Conservation (phyloP, 2,113 vertebrate species). For the Pedionomus torquatus region DNA sequence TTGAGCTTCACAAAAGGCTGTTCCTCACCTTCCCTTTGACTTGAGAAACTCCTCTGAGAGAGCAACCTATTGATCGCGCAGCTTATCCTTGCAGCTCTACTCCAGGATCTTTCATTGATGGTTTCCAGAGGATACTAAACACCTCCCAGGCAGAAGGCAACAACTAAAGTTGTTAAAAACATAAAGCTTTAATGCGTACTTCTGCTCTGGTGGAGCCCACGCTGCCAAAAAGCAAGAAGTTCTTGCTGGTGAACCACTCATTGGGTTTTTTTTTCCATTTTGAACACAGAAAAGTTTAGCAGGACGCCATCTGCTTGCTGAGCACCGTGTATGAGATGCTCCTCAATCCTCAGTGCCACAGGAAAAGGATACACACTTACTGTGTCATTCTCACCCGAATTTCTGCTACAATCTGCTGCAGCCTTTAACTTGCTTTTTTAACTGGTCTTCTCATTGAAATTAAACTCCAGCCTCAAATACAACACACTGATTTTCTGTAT, state of each 20-base stretch:
- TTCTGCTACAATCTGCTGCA: background rate
- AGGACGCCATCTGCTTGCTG: background rate
- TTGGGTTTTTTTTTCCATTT: background rate
- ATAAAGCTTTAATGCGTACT: background rate
- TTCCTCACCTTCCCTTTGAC: background rate
- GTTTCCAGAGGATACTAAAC: background rate
- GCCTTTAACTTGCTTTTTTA: background rate
- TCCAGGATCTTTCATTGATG: background rate
- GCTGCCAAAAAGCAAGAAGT: background rate
- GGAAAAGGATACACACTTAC: background rate
- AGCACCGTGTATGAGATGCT: background rate
- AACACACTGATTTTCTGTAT: background rate
- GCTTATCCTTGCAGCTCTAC: background rate
- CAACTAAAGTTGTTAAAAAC: background rate
- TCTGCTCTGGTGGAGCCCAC: background rate
- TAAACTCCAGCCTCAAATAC: background rate
- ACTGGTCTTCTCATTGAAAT: background rate
- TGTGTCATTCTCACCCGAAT: no score
- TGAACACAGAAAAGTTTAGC: background rate
- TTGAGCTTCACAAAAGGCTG: background rate
- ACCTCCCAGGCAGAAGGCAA: background rate
- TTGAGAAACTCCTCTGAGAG: background rate
- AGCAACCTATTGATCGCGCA: fast-evolving
- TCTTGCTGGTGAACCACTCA: background rate
- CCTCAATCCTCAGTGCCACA: background rate